A percentile compares a stretch with the other conserved stretches of the same genome.
These are phyloP conservation scores for Gila robusta DNA, from an alignment of 2,797 vertebrate genomes.

Conservation along the genomic window DNA sequence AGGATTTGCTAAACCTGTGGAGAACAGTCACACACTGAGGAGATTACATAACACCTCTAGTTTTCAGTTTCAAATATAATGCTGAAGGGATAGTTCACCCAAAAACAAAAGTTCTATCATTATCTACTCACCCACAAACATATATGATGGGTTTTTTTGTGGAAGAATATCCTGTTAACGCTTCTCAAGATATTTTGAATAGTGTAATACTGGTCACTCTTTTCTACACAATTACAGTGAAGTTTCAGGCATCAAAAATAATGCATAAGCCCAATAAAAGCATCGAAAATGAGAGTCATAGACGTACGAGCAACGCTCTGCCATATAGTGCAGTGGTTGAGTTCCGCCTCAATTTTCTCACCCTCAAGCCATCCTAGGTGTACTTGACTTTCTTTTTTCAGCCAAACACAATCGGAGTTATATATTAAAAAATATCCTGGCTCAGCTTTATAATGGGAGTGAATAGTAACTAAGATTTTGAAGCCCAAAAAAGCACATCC, in stretches of 20 bases:
- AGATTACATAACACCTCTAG: slow-evolving; percentile 8
- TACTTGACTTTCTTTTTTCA: no score
- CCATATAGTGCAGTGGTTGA: no score
- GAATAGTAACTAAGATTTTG: no score
- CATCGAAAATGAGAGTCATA: background rate
- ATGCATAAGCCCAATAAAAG: background rate
- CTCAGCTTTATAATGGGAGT: no score
- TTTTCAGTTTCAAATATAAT: slow-evolving; percentile 9
- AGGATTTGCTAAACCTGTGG: slow-evolving; percentile 35
- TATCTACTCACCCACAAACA: background rate
- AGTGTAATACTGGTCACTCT: background rate
- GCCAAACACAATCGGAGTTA: no score
- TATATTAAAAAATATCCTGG: no score
- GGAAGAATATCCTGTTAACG: background rate
- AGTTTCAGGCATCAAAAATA: background rate
- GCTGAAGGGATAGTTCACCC: background rate
- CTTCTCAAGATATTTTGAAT: background rate
- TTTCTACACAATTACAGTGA: background rate
- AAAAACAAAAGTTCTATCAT: background rate
- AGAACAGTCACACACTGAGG: slow-evolving; percentile 11
- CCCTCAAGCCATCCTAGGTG: no score
- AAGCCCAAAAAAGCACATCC: no score
- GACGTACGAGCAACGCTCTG: no score
- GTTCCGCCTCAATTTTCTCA: no score
- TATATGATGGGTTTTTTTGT: background rate